Evolutionary conservation across 2,113 vertebrate species (phyloP).

Genomic region (Plotosus lineatus): DNA sequence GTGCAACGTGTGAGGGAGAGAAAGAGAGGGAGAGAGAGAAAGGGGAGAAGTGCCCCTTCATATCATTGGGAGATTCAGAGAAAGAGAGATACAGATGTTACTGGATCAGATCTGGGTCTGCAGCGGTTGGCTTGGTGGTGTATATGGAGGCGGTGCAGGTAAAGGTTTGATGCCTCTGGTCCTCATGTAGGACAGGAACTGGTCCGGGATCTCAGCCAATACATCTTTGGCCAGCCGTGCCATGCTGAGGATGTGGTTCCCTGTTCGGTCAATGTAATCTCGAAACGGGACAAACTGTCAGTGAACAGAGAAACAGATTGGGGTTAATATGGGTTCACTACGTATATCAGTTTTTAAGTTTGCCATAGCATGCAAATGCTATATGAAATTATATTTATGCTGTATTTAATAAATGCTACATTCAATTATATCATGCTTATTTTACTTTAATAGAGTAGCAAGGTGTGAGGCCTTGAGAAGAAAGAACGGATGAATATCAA

Average conservation of each 20-base stretch:
- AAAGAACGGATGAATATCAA: background rate
- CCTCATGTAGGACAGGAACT: constrained; percentile 97
- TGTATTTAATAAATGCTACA: no score
- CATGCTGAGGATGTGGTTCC: constrained; percentile 95
- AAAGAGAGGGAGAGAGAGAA: constrained; percentile 30
- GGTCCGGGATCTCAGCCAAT: constrained; percentile 94
- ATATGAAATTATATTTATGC: no score
- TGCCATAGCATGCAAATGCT: background rate
- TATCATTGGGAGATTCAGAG: constrained; percentile 57
- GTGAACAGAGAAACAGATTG: constrained; percentile 25
- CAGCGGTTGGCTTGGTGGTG: constrained; percentile 79
- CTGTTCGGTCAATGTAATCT: constrained; percentile 93
- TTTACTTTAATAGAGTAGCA: background rate
- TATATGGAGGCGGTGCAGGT: constrained; percentile 91
- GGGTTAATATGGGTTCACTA: background rate
- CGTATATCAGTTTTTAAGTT: no score
- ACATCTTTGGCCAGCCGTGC: constrained; percentile 95
- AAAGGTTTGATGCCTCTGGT: constrained; percentile 93
- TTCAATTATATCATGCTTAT: background rate
- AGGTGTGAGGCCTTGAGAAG: background rate
- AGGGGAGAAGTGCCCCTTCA: constrained; percentile 30
- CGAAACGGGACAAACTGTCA: constrained; percentile 94
- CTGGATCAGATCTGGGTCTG: constrained; percentile 90
- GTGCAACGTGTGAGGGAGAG: constrained; percentile 54
- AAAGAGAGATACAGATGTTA: constrained; percentile 57